A percentile compares a stretch with the other conserved stretches of the same genome.
These are phyloP conservation scores for Squalus acanthias DNA, from an alignment of 2,797 vertebrate species.

Conservation along the genomic window DNA sequence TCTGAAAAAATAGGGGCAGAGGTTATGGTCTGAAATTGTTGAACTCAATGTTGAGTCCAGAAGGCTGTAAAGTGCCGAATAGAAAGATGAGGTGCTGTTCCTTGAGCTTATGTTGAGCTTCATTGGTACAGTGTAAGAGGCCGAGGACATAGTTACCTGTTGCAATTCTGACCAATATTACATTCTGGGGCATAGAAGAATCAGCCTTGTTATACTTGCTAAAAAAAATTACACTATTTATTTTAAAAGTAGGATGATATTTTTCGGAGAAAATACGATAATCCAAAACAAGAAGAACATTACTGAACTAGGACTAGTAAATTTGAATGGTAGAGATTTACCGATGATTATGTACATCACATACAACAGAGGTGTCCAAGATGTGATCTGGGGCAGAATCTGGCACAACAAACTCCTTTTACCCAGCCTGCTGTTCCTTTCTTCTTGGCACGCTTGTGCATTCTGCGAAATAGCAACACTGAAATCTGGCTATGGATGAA, in stretches of 20 bases:
- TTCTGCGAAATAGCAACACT: not conserved
- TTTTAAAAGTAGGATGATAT: not conserved
- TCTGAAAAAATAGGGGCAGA: too few relatives aligned
- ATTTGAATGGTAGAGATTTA: not conserved
- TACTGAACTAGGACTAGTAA: not conserved
- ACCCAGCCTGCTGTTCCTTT: not conserved
- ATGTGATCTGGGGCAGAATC: not conserved
- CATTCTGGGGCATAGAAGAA: not conserved
- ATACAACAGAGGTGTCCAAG: not conserved
- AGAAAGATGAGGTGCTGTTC: too few relatives aligned
- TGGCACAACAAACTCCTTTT: not conserved
- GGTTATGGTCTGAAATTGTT: too few relatives aligned
- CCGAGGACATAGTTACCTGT: too few relatives aligned
- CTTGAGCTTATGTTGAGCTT: too few relatives aligned
- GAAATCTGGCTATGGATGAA: not conserved
- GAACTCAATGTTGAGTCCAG: too few relatives aligned
- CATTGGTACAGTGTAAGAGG: too few relatives aligned
- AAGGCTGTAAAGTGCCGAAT: too few relatives aligned
- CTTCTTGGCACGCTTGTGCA: not conserved
- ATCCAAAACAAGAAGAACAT: not conserved
- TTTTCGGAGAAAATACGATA: not conserved
- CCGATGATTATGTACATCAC: not conserved
- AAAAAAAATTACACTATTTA: not conserved
- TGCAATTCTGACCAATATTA: too few relatives aligned
- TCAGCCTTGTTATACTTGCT: not conserved